Evolutionary conservation across 2,113 vertebrate genomes (phyloP).

Genomic region (Eulemur macaco): DNA sequence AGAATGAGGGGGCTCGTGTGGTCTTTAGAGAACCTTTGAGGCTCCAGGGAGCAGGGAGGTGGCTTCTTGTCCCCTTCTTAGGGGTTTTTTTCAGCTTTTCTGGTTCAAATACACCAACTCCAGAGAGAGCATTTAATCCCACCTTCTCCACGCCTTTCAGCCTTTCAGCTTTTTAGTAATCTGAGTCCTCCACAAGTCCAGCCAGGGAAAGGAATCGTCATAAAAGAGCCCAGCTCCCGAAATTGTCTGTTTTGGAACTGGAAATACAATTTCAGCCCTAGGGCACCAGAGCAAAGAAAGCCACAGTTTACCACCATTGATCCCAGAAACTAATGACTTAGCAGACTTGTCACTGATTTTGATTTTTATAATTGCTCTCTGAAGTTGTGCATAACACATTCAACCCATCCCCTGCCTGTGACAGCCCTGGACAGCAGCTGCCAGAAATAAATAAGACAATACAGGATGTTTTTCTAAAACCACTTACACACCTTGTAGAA

Average conservation of each 20-base stretch:
- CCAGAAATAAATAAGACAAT: not conserved
- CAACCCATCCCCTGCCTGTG: not conserved
- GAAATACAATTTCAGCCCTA: not conserved
- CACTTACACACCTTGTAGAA: not conserved
- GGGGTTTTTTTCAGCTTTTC: not conserved
- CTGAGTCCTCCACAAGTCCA: not conserved
- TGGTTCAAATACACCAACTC: not conserved
- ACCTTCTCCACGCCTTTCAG: not conserved
- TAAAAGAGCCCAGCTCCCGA: not conserved
- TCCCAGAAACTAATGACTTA: not conserved
- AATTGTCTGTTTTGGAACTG: not conserved
- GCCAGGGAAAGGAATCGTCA: not conserved
- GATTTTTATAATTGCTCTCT: conserved; percentile 31
- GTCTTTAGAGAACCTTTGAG: not conserved
- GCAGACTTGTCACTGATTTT: not conserved
- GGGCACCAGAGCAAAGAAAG: not conserved
- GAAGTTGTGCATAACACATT: not conserved
- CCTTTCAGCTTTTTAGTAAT: not conserved
- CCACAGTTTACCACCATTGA: not conserved
- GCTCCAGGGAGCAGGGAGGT: not conserved
- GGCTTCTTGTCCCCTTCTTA: not conserved
- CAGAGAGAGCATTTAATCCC: not conserved
- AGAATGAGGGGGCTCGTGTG: accelerated
- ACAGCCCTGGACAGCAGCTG: not conserved
- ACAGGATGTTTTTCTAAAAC: not conserved